Percentiles rank a stretch among this genome's conserved stretches.
Evolutionary conservation across 2,888 invertebrate genomes (phyloP).

Genomic region (Diplazon laetatorius): DNA sequence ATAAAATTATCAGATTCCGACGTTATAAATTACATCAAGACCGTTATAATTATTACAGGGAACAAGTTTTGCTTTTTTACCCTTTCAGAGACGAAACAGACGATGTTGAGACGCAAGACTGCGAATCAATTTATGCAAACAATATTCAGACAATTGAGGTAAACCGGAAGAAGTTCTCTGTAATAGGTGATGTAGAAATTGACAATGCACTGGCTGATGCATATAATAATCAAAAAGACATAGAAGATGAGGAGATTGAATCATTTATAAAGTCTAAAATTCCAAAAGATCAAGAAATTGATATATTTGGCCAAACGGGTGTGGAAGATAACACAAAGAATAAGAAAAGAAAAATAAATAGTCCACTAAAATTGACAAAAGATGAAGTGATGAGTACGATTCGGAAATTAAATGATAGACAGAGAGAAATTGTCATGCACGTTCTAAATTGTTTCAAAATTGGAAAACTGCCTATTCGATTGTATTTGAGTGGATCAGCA

Average conservation of each 20-base stretch:
- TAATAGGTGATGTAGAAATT: conserved; percentile 41
- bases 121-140: conserved; percentile 37
- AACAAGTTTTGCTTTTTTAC: conserved; percentile 50
- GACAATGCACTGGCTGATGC: conserved; percentile 32
- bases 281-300: conserved; percentile 42
- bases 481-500: conserved; percentile 61
- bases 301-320: conserved; percentile 51
- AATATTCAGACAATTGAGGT: conserved; percentile 44
- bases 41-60: conserved; percentile 39
- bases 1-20: conserved; percentile 29
- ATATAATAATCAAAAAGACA: conserved; percentile 28
- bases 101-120: conserved; percentile 46
- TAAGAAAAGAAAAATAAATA: background rate
- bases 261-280: conserved; percentile 35
- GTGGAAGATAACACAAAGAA: background rate
- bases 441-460: conserved; percentile 60
- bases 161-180: conserved; percentile 33
- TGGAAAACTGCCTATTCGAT: conserved; percentile 58
- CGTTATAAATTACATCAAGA: conserved; percentile 35
- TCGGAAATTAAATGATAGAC: conserved; percentile 54
- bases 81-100: conserved; percentile 53
- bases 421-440: conserved; percentile 62
- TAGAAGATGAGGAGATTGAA: conserved; percentile 40
- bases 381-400: conserved; percentile 50
- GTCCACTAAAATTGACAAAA: conserved; percentile 35